Evolutionary conservation across 2,888 invertebrate genomes (phyloP).

Genomic region (Sinelater perroti): DNA sequence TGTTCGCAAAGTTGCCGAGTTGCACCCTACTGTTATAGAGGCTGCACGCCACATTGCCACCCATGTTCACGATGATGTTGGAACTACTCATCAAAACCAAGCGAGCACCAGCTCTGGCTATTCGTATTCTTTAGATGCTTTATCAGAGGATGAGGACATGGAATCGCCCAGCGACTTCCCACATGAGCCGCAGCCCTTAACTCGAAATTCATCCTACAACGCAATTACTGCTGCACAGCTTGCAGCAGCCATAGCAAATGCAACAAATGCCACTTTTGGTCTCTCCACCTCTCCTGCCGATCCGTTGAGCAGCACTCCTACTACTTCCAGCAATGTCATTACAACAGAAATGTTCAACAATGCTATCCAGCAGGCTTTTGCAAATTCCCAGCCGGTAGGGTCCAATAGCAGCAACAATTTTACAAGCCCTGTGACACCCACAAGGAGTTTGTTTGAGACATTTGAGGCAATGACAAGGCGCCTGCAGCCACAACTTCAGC

Average conservation of each 20-base stretch:
- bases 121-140: constrained; percentile 64
- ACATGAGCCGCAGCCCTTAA: constrained; percentile 49
- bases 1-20: constrained; percentile 71
- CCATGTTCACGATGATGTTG: constrained; percentile 64
- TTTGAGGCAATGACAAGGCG: constrained; percentile 53
- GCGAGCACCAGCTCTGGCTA: constrained; percentile 62
- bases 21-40: constrained; percentile 75
- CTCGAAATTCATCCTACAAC: constrained; percentile 55
- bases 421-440: constrained; percentile 31
- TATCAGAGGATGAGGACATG: constrained; percentile 67
- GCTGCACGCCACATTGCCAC: constrained; percentile 74
- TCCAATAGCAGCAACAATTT: constrained; percentile 39
- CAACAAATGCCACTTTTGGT: constrained; percentile 55
- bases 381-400: constrained; percentile 46
- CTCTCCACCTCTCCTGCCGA: constrained; percentile 47
- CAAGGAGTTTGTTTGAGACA: constrained; percentile 44
- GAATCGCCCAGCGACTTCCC: constrained; percentile 55
- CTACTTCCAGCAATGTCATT: constrained; percentile 62
- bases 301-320: constrained; percentile 35
- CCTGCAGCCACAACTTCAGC: constrained; percentile 69
- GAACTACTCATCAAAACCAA: constrained; percentile 64
- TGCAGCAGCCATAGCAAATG: constrained; percentile 76
- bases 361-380: constrained; percentile 77
- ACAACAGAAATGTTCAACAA: constrained; percentile 82
- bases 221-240: constrained; percentile 79